Conservation (phyloP, 1,140 invertebrate genomes). For the Aleiodes sp. region DNA sequence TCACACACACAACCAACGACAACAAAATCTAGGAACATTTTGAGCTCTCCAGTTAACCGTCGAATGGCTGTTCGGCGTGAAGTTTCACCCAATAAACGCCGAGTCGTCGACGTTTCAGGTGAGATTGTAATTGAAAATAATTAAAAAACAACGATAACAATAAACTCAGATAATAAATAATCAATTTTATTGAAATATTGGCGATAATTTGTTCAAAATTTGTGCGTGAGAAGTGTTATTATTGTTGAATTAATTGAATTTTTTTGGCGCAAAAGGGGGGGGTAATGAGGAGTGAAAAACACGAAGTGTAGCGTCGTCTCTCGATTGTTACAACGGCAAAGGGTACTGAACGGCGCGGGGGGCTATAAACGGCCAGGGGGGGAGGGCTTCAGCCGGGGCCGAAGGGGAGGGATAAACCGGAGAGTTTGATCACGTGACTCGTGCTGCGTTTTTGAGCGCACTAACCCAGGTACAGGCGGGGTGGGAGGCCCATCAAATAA, state of each 20-base stretch:
- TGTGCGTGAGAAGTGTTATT: neutral
- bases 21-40: neutral
- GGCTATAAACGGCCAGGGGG: no score
- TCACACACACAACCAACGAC: no score
- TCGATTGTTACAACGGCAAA: constrained; percentile 9
- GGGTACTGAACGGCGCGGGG: no score
- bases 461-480: constrained; percentile 1
- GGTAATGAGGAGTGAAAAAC: neutral
- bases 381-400: no score
- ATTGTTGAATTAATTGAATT: neutral
- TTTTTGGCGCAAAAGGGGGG: neutral
- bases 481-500: neutral
- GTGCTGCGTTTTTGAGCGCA: constrained; percentile 10
- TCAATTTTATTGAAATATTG: neutral
- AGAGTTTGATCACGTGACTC: constrained; percentile 1
- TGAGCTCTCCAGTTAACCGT: neutral
- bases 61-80: neutral
- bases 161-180: neutral
- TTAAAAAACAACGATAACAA: neutral
- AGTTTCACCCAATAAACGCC: constrained; percentile 15
- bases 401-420: neutral
- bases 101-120: constrained; percentile 17
- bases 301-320: constrained; percentile 11
- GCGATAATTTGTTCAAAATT: neutral
- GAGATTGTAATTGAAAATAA: constrained; percentile 12